A percentile compares a stretch with the other conserved stretches of the same genome.
phyloP scores from a whole-genome alignment of 92 coral and sea anemone species.

The Meandrina meandrites region DNA sequence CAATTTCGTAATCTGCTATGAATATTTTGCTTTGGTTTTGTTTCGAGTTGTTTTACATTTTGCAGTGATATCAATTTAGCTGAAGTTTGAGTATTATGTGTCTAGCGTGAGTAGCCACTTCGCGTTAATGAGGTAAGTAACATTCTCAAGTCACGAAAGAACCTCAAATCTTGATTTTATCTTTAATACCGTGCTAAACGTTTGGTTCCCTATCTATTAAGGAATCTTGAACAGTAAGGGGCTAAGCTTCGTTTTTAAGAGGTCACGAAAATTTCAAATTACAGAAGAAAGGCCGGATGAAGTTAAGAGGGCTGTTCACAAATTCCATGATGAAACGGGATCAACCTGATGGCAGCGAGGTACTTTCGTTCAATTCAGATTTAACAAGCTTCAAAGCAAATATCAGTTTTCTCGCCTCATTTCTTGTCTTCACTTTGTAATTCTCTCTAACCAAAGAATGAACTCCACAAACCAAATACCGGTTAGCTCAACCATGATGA shows the following conservation, averaged over 20 bases:
- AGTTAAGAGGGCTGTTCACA: neutral
- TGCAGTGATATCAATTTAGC: constrained; percentile 10
- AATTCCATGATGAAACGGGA: neutral
- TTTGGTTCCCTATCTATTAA: neutral
- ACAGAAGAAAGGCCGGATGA: no score
- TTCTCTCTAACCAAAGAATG: neutral
- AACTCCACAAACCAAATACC: neutral
- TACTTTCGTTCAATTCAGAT: neutral
- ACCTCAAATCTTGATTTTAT: constrained; percentile 1
- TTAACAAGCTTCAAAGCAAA: constrained; percentile 10
- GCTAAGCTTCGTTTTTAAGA: neutral
- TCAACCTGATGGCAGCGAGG: neutral
- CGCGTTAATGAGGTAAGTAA: neutral
- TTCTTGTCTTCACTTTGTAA: neutral
- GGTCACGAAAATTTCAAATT: constrained; percentile 24
- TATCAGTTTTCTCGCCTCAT: neutral
- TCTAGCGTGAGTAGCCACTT: neutral
- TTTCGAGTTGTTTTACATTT: constrained; percentile 18
- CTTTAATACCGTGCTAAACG: constrained; percentile 1
- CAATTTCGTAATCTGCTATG: neutral
- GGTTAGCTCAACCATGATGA: neutral
- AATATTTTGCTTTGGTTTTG: constrained; percentile 28
- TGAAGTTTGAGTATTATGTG: neutral
- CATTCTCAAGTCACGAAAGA: constrained; percentile 15
- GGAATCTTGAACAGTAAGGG: neutral